Conservation (phyloP, 2,113 vertebrate species). For the Capreolus pygargus region DNA sequence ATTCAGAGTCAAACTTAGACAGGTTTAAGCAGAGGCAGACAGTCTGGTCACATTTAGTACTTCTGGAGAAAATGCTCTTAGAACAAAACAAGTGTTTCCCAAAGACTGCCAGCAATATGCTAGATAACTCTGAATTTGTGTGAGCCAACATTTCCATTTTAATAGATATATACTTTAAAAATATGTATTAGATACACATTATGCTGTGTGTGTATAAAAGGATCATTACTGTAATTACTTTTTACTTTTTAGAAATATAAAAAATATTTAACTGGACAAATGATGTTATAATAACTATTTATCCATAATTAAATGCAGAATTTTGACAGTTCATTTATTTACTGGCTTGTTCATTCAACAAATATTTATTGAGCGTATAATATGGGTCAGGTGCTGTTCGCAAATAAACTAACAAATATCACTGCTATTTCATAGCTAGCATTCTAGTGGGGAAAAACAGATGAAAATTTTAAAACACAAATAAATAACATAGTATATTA, state of each 20-base stretch:
- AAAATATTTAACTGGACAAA: background rate
- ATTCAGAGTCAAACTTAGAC: background rate
- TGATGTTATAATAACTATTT: background rate
- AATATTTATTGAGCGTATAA: background rate
- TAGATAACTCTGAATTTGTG: background rate
- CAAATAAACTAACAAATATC: background rate
- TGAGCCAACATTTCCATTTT: background rate
- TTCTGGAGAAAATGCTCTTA: background rate
- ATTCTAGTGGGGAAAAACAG: background rate
- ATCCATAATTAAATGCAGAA: background rate
- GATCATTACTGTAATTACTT: background rate
- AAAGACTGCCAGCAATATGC: background rate
- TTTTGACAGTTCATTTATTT: conserved; percentile 28
- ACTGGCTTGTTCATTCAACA: background rate
- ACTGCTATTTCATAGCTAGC: background rate
- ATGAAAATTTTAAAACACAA: background rate
- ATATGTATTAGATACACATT: background rate
- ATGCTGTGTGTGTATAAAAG: background rate
- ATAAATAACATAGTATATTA: background rate
- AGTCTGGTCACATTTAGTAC: background rate
- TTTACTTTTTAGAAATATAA: background rate
- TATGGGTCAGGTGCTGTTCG: background rate
- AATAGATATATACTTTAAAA: background rate
- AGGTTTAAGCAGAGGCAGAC: background rate
- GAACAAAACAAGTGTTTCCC: background rate